These are phyloP conservation scores for Cydia strobilella DNA, from an alignment of 1,140 invertebrate genomes.

Conservation along the genomic window DNA sequence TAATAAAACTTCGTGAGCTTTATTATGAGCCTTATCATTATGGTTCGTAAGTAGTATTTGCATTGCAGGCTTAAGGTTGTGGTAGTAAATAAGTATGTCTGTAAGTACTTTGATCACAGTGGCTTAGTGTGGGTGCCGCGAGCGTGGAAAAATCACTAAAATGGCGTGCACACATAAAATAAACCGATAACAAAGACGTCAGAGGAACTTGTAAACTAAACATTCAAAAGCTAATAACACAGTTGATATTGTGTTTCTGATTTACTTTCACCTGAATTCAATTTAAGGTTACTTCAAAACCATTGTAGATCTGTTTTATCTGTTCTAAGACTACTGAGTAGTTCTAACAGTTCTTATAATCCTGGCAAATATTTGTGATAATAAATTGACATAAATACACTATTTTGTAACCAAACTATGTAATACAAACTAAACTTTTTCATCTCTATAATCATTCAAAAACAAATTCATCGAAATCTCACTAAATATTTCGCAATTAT, in stretches of 20 bases:
- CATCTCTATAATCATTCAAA: no score
- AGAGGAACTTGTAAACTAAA: slow-evolving; percentile 44
- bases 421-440: no score
- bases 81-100: slow-evolving; percentile 7
- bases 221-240: slow-evolving; percentile 35
- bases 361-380: no score
- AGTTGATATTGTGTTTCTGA: slow-evolving; percentile 1
- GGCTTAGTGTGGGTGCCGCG: slow-evolving; percentile 35
- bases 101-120: slow-evolving; percentile 22
- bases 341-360: no score
- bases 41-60: not conserved
- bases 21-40: not conserved
- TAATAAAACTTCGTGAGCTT: not conserved
- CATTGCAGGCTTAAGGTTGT: not conserved
- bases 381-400: no score
- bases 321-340: no score
- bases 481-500: not conserved
- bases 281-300: not conserved
- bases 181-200: slow-evolving; percentile 54
- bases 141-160: slow-evolving; percentile 57
- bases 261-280: not conserved
- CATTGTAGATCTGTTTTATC: no score
- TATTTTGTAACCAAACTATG: no score
- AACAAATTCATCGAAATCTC: no score
- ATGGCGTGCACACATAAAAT: slow-evolving; percentile 55